Evolutionary conservation across 2,113 vertebrate species (phyloP).

Genomic region (Noctilio leporinus): DNA sequence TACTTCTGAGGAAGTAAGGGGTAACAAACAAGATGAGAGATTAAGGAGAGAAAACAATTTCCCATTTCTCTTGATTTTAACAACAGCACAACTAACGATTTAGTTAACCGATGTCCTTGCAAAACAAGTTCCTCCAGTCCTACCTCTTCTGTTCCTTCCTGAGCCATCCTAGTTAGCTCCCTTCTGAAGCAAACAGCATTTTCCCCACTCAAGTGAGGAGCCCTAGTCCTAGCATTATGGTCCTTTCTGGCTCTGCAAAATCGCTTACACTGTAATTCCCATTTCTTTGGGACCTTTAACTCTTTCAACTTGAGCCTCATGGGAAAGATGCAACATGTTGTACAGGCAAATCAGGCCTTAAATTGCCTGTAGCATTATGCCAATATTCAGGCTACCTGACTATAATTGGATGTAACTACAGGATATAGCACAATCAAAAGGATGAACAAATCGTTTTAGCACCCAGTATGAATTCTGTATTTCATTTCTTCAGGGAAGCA

Average conservation of each 20-base stretch:
- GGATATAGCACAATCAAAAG: neutral
- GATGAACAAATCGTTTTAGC: neutral
- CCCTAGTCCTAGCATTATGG: neutral
- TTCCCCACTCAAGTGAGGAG: neutral
- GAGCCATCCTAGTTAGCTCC: neutral
- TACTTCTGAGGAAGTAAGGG: neutral
- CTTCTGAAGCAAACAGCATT: neutral
- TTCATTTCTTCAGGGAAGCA: neutral
- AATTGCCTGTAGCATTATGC: neutral
- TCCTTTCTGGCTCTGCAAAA: slow-evolving; percentile 1
- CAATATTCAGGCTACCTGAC: neutral
- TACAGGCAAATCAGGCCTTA: neutral
- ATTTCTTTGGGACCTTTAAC: slow-evolving; percentile 15
- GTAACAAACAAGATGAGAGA: neutral
- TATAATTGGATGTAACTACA: neutral
- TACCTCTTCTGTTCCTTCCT: neutral
- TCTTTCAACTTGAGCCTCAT: neutral
- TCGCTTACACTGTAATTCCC: neutral
- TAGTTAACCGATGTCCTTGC: neutral
- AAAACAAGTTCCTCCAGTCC: neutral
- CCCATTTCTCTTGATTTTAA: neutral
- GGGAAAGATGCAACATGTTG: neutral
- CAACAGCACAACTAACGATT: neutral
- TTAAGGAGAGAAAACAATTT: neutral
- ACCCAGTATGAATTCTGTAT: neutral